These are phyloP conservation scores for Zosterops japonicus DNA, from an alignment of 2,113 vertebrate species.

Conservation along the genomic window DNA sequence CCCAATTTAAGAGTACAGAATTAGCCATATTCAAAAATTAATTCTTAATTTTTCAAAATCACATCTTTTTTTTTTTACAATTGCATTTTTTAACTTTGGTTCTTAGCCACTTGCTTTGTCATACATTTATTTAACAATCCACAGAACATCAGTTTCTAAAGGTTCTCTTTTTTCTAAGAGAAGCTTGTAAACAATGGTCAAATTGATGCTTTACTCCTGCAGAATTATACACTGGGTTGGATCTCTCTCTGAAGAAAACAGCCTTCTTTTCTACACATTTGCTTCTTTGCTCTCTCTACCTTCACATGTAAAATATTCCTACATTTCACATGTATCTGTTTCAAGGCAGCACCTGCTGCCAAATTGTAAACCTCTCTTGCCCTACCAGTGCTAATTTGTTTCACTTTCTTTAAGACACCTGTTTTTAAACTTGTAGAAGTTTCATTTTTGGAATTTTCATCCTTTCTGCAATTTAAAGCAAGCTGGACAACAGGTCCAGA, in stretches of 20 bases:
- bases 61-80: not conserved
- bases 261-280: not conserved
- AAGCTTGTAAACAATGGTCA: not conserved
- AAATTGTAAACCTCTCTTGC: not conserved
- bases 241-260: not conserved
- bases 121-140: not conserved
- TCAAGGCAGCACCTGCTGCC: not conserved
- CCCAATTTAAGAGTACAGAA: not conserved
- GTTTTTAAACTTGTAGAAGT: not conserved
- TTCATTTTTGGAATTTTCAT: not conserved
- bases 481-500: not conserved
- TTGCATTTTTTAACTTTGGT: not conserved
- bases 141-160: not conserved
- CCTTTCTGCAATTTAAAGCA: not conserved
- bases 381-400: not conserved
- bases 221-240: not conserved
- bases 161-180: not conserved
- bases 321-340: not conserved
- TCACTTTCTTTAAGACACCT: not conserved
- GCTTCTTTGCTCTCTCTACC: not conserved
- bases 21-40: not conserved
- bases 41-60: not conserved
- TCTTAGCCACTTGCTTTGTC: not conserved
- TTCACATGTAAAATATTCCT: not conserved
- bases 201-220: not conserved